Evolutionary conservation across 2,797 vertebrate genomes (phyloP).

Genomic region (Acridotheres tristis): DNA sequence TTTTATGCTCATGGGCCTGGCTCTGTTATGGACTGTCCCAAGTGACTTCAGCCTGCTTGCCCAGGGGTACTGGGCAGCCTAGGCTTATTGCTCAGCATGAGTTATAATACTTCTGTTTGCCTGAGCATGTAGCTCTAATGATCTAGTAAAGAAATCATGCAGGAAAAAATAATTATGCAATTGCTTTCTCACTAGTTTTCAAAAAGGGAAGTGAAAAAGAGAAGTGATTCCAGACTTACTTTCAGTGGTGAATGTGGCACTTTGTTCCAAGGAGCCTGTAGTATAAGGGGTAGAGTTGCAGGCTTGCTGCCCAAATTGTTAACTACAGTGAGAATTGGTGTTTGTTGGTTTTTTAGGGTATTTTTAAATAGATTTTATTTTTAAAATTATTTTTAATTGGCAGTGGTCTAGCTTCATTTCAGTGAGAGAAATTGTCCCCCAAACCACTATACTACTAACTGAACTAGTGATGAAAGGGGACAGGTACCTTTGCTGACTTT

Average conservation of each 20-base stretch:
- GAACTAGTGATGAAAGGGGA: not conserved
- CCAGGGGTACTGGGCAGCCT: not conserved
- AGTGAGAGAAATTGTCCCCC: not conserved
- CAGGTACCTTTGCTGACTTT: not conserved
- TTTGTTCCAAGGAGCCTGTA: not conserved
- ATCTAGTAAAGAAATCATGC: not conserved
- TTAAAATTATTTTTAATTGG: not conserved
- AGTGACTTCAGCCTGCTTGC: not conserved
- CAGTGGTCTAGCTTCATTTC: not conserved
- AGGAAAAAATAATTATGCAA: not conserved
- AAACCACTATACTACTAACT: not conserved
- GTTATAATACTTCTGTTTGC: not conserved
- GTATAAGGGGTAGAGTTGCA: not conserved
- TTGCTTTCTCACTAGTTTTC: not conserved
- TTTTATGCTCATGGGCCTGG: not conserved
- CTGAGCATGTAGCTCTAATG: not conserved
- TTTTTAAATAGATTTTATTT: not conserved
- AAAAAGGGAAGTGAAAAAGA: conserved; percentile 19
- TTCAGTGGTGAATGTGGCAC: not conserved
- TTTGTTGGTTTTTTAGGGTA: rapidly evolving
- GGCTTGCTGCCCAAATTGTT: not conserved
- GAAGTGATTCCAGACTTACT: conserved; percentile 6
- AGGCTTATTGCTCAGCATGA: not conserved
- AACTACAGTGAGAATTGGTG: not conserved
- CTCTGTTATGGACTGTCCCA: not conserved